Evolutionary conservation across 2,113 vertebrate species (phyloP), one percentile per base, ranked within the genome.

Genomic region (Synodontis membranacea): DNA sequence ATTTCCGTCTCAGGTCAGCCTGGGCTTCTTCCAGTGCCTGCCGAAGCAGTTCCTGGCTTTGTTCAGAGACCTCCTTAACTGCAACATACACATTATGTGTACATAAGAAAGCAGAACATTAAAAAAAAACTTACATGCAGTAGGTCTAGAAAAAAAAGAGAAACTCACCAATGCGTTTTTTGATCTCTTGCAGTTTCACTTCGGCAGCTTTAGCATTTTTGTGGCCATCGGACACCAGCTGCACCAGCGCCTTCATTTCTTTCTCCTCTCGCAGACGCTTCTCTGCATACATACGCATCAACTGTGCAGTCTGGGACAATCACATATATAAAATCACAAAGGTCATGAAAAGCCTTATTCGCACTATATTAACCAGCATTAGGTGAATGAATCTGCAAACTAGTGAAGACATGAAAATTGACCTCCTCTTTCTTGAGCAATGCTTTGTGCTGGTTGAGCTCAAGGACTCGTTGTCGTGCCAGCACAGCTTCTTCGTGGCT

Each of bases 391-490:
- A 28, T 39, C 14, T 25, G 9, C 4, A 39, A 44, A 75, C 19
- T 11, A 70, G 48, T 66, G 2, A 37, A 56, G 4, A 34, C 0
- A 28, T 31, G 25, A 81, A 37, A 28, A 62, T 82, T 89, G 91
- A 99, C 98, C 97, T 97, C 94, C 87, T 97, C 95, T 91, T 96
- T 98, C 90, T 96, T 94, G 42, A 91, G 90, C 64, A 91, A 88
- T 5, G 94, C 97, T 81, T 91, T 94, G 91, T 92, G 95, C 90
- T 95, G 95, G 76, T 98, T 99, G 84, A 93, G 93, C 75, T 94
- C 95, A 54, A 89, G 86, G 31, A 96, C 84, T 12, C 92, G 94
- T 44, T 93, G 93, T 82, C 90, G 96, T 3, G 96, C 95, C 89
- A 97, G 89, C 39, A 93, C 87, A 1, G 95, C 96, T 88, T 97